Evolutionary conservation across 2,888 invertebrate genomes (phyloP), one percentile per base, ranked within the genome.

Genomic region (Clistopyga incitator): DNA sequence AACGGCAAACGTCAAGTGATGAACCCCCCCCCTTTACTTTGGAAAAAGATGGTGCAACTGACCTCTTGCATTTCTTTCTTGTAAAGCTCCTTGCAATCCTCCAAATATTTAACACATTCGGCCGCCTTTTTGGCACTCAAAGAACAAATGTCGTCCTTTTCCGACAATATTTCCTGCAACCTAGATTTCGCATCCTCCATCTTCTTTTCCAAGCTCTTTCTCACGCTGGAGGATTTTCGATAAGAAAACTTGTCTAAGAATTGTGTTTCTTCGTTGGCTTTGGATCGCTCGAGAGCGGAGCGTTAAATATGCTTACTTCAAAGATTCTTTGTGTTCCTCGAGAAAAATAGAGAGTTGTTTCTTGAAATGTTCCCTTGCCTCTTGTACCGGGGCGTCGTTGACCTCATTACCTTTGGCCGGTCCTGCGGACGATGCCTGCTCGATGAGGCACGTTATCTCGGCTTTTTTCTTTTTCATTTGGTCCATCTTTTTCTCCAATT

Each of bases 21-120:
- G n/a, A n/a, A n/a, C n/a, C n/a, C n/a, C n/a, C n/a, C n/a, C n/a
- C n/a, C n/a, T n/a, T n/a, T n/a, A n/a, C n/a, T n/a, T n/a, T n/a
- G n/a, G n/a, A n/a, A n/a, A n/a, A n/a, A n/a, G n/a, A n/a, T n/a
- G n/a, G n/a, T n/a, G n/a, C 38, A n/a, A 72, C 59, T 1, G 42
- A 91, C 89, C 42, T 34, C 65, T 15, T 15, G 25, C 3, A 91
- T 83, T 80, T 90, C 89, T 0, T 72, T 81, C 3, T 88, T 79
- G 70, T 88, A 90, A 4, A 84, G 52, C 0, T 88, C 68, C 59
- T 91, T 89, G 25, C 77, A 87, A n/a, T 72, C 61, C 3, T 74
- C 84, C 0, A 88, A 13, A 72, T 89, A 82, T 8, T 29, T 15
- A 0, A 8, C 8, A 38, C 54, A 87, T 42, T 89, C 84, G 6